Base-by-base conservation (phyloP, 2,797 vertebrate species). In the Neoniphon sammara region DNA sequence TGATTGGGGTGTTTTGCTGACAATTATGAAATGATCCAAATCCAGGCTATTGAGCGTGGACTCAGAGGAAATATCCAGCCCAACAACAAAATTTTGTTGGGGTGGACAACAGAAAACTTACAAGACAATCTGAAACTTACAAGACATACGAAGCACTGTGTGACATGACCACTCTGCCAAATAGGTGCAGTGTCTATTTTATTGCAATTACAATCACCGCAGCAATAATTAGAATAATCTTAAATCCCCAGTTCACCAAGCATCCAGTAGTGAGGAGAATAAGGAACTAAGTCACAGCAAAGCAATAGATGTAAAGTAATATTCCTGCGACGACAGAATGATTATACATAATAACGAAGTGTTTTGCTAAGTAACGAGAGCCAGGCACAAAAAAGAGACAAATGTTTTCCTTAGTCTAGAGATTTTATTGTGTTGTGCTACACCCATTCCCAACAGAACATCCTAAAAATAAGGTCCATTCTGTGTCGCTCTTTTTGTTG, bases 1-100 rank as follows among this genome's bases (percentile, higher is more conserved):
- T 72, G 70, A 76, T 79, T 66, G 27, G 39, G 39, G 10, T 42
- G 39, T 42, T 42, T 34, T 42, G 18, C 56, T 58, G 61, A 80
- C 21, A 52, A 20, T 49, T 66, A 66, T 65, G n/a, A 52, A 75
- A 78, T 10, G 54, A 61, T 36, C 31, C 55, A 42, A 52, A 30
- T 6, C 36, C 15, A 47, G 17, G 31, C 9, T 6, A 9, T 55
- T 20, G 34, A 2, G 39, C 6, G 7, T 20, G 53, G 5, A n/a
- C 10, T 50, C 49, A 50, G 20, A n/a, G 49, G 58, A 49, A 53
- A 50, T 1, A 30, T 54, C 18, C 47, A 17, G 27, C 56, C 65
- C 12, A 27, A 20, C 57, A 47, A 7, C 34, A 21, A 46, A 60
- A 17, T 27, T 27, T 27, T 27, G 25, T 27, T 27, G 25, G 25